A percentile compares a stretch with the other conserved stretches of the same genome.
These are phyloP conservation scores for Rhinopithecus roxellana DNA, from an alignment of 2,113 vertebrate species.

Conservation along the genomic window DNA sequence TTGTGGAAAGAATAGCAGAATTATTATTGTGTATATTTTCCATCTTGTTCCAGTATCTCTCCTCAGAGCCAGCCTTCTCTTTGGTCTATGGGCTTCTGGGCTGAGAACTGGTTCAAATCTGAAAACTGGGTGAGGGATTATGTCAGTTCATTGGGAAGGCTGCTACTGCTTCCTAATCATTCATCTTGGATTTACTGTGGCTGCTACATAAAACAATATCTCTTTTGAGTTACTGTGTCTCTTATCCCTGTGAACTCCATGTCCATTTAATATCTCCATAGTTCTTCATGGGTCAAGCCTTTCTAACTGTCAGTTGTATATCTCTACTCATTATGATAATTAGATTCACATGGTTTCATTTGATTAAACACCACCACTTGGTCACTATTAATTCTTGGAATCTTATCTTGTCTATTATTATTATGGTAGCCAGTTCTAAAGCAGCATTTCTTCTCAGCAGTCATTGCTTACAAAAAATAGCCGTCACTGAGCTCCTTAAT, in stretches of 20 bases:
- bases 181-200: not conserved
- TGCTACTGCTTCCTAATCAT: not conserved
- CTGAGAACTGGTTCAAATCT: not conserved
- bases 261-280: not conserved
- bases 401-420: not conserved
- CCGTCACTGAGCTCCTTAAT: not conserved
- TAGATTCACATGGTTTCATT: not conserved
- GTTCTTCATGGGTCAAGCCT: not conserved
- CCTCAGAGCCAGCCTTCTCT: not conserved
- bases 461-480: not conserved
- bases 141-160: not conserved
- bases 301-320: not conserved
- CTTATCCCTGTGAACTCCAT: not conserved
- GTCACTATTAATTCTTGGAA: not conserved
- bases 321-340: not conserved
- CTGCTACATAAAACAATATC: not conserved
- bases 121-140: not conserved
- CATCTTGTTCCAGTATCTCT: not conserved
- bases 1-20: not conserved
- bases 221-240: not conserved
- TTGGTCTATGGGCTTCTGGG: not conserved
- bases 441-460: not conserved
- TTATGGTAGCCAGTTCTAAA: not conserved
- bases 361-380: not conserved
- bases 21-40: not conserved